phyloP scores from a whole-genome alignment of 2,797 vertebrate species.

The Brachymystax lenok region DNA sequence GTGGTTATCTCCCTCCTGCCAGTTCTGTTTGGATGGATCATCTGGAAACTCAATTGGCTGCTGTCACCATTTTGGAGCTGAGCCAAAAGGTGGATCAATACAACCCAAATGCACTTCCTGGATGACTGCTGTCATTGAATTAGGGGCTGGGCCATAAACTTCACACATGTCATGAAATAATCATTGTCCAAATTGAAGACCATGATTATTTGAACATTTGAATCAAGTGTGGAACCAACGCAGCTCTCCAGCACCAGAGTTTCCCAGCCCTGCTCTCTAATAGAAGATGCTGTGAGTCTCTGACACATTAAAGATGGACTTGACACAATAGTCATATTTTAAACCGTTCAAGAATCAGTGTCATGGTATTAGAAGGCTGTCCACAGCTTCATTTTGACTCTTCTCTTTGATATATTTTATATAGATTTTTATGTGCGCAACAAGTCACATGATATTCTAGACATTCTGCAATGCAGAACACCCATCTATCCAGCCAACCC shows the following conservation, averaged over 20 bases:
- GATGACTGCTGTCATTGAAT: conserved; percentile 27
- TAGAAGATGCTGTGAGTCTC: background rate
- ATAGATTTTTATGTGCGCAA: background rate
- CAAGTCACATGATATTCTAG: background rate
- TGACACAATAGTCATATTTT: background rate
- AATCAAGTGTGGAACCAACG: background rate
- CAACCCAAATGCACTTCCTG: conserved; percentile 54
- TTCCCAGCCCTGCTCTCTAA: background rate
- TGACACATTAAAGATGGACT: background rate
- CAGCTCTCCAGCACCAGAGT: background rate
- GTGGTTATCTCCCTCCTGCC: conserved; percentile 64
- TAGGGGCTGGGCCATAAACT: conserved; percentile 38
- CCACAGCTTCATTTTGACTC: background rate
- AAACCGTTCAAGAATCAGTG: background rate
- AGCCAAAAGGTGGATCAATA: conserved; percentile 52
- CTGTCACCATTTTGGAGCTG: conserved; percentile 46
- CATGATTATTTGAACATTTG: background rate
- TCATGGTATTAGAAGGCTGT: background rate
- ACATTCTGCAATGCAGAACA: background rate
- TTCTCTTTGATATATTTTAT: background rate
- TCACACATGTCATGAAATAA: conserved; percentile 31
- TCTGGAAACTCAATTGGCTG: conserved; percentile 57
- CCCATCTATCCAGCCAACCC: background rate
- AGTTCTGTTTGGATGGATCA: conserved; percentile 67
- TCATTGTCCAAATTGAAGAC: background rate